A percentile compares a stretch with the other conserved stretches of the same genome.
Conservation (phyloP, 2,797 vertebrate genomes). For the Halcyon badia region DNA sequence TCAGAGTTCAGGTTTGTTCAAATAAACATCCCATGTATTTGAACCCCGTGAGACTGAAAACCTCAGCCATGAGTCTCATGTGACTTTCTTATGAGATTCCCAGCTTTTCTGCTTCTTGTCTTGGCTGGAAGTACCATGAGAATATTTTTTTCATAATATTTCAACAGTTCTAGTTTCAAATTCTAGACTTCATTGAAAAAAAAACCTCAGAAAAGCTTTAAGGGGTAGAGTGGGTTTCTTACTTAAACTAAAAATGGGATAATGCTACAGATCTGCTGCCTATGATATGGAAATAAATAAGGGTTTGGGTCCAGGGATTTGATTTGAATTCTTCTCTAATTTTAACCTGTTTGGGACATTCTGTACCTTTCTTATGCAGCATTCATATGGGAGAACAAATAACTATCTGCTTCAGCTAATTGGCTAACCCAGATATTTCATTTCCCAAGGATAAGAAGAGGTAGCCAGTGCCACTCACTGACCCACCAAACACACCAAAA, state of each 20-base stretch:
- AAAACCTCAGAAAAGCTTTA: neutral
- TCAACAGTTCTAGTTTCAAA: neutral
- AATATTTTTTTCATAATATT: conserved; percentile 15
- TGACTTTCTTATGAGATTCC: conserved; percentile 63
- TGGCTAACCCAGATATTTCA: neutral
- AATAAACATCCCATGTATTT: neutral
- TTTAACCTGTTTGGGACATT: neutral
- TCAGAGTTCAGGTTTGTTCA: conserved; percentile 21
- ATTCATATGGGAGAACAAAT: neutral
- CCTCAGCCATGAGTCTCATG: neutral
- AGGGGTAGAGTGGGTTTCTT: neutral
- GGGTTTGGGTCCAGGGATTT: neutral
- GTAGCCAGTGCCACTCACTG: neutral
- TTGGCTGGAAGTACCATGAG: conserved; percentile 60
- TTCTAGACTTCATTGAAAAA: neutral
- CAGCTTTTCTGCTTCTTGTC: conserved; percentile 47
- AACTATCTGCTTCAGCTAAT: neutral
- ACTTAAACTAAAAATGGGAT: neutral
- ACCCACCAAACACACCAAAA: neutral
- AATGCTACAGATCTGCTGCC: neutral
- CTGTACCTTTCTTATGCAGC: neutral
- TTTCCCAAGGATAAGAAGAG: neutral
- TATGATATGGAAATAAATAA: neutral
- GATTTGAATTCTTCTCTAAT: neutral
- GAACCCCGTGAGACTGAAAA: neutral